A percentile compares a stretch with the other conserved stretches of the same genome.
phyloP scores from a whole-genome alignment of 1,140 invertebrate species.

The Popillia japonica region DNA sequence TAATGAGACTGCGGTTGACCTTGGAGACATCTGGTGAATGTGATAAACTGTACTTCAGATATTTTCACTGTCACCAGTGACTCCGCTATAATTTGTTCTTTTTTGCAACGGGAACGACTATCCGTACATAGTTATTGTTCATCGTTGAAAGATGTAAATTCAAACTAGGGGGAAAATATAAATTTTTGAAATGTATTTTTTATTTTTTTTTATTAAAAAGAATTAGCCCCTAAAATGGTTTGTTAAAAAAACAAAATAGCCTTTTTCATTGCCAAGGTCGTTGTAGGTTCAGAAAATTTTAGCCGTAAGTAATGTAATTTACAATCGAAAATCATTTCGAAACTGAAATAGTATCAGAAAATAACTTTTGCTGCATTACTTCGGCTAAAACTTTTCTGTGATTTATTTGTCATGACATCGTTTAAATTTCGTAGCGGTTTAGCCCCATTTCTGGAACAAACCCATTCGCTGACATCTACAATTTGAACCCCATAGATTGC shows the following conservation, averaged over 20 bases:
- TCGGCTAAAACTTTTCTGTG: constrained; percentile 8
- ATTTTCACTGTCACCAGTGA: background rate
- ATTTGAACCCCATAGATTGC: constrained; percentile 91
- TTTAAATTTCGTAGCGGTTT: constrained; percentile 52
- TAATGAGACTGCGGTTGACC: constrained; percentile 56
- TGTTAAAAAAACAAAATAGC: background rate
- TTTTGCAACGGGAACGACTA: constrained; percentile 13
- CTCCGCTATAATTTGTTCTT: background rate
- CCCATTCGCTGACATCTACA: constrained; percentile 89
- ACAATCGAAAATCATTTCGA: background rate
- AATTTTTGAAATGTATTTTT: constrained; percentile 16
- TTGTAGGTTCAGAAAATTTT: background rate
- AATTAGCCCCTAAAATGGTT: constrained; percentile 8
- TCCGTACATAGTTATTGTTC: constrained; percentile 26
- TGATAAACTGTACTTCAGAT: background rate
- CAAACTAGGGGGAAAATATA: background rate
- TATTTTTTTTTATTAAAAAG: background rate
- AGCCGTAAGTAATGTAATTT: background rate
- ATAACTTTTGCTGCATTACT: background rate
- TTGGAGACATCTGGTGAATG: background rate
- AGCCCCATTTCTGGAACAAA: constrained; percentile 90
- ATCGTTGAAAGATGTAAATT: background rate
- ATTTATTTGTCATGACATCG: constrained; percentile 2
- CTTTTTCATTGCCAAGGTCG: constrained; percentile 19
- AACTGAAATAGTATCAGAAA: constrained; percentile 17